Percentiles rank a stretch among this genome's conserved stretches.
phyloP scores from a whole-genome alignment of 2,113 vertebrate genomes.

The Zosterops lateralis region DNA sequence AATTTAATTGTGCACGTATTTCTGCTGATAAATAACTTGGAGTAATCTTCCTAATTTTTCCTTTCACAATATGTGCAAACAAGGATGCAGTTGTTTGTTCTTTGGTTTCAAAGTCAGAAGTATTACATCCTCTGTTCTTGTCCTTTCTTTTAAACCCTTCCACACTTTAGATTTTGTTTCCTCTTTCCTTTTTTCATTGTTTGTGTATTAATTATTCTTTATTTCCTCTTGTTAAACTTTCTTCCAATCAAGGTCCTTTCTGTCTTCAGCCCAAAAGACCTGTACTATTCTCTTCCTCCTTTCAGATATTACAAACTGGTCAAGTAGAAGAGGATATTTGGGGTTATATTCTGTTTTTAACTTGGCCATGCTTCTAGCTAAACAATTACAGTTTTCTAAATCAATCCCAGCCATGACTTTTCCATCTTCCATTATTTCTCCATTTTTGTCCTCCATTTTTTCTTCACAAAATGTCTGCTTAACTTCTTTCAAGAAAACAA shows the following conservation, averaged over 20 bases:
- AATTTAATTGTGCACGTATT: background rate
- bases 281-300: background rate
- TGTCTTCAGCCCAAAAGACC: background rate
- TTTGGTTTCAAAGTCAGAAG: background rate
- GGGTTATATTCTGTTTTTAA: background rate
- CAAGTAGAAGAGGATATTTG: background rate
- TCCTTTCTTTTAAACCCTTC: background rate
- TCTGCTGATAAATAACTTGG: background rate
- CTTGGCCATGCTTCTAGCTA: background rate
- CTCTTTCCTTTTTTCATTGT: rapidly evolving
- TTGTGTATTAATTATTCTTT: background rate
- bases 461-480: background rate
- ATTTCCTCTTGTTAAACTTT: background rate
- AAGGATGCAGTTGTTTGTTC: background rate
- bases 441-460: background rate
- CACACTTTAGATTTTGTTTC: background rate
- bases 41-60: background rate
- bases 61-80: background rate
- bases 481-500: background rate
- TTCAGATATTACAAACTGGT: background rate
- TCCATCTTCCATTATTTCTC: background rate
- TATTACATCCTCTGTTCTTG: background rate
- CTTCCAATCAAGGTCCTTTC: background rate
- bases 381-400: background rate
- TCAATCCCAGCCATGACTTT: background rate